phyloP scores from a whole-genome alignment of 2,888 invertebrate species.

The Bugula neritina region DNA sequence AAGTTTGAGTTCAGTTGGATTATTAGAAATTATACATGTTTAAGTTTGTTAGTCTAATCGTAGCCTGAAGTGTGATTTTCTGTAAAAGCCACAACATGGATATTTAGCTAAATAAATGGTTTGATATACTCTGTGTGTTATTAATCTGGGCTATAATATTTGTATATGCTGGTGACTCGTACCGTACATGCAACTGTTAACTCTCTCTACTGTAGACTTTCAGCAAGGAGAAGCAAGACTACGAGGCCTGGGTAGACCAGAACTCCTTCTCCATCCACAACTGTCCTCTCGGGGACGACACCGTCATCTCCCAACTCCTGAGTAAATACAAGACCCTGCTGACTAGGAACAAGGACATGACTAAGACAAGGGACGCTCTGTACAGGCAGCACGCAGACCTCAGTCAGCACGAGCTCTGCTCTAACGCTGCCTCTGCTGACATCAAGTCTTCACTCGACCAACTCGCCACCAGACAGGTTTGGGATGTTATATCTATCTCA shows the following conservation, averaged over 20 bases:
- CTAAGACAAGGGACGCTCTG: neutral
- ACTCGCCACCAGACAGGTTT: conserved; percentile 20
- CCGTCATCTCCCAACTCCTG: conserved; percentile 2
- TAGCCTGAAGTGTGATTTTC: too few species aligned
- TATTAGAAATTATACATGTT: too few species aligned
- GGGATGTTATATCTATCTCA: too few species aligned
- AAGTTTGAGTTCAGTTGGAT: too few species aligned
- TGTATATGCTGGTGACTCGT: too few species aligned
- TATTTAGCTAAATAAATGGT: too few species aligned
- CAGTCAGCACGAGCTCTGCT: conserved; percentile 18
- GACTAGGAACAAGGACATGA: neutral
- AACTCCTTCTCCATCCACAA: neutral
- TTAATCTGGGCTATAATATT: too few species aligned
- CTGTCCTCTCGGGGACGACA: conserved; percentile 15
- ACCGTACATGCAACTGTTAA: too few species aligned
- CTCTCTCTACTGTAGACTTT: neutral
- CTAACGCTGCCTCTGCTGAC: conserved; percentile 11
- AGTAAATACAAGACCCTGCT: conserved; percentile 22
- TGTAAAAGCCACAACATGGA: too few species aligned
- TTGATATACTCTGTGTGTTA: too few species aligned
- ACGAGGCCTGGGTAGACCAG: conserved; percentile 16
- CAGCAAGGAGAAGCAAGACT: conserved; percentile 10
- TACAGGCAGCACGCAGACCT: neutral
- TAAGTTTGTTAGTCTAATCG: too few species aligned
- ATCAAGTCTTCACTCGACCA: conserved; percentile 1